Percentiles rank a stretch among this genome's conserved stretches.
These are phyloP conservation scores for Tenthredo mesomela DNA, from an alignment of 2,888 invertebrate genomes.

Conservation along the genomic window DNA sequence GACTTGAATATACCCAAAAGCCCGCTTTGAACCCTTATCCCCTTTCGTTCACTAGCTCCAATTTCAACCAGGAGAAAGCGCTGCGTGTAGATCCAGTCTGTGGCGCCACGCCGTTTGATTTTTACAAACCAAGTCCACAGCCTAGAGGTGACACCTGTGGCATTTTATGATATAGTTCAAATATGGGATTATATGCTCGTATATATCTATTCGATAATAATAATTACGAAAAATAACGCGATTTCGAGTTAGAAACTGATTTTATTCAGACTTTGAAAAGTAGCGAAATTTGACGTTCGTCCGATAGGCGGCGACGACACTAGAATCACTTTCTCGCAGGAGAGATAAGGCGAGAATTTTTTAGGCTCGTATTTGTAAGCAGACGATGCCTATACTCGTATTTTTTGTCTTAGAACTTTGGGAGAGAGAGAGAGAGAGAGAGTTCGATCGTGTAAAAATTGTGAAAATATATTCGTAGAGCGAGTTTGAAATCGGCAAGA, in stretches of 20 bases:
- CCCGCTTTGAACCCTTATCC: not conserved
- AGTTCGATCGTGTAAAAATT: not conserved
- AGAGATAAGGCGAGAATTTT: not conserved
- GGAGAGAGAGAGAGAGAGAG: not conserved
- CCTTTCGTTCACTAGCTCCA: not conserved
- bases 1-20: not conserved
- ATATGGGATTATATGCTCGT: not conserved
- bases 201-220: too few relatives aligned
- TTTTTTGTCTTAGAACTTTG: not conserved
- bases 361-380: not conserved
- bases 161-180: not conserved
- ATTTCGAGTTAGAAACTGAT: not conserved
- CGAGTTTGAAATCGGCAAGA: not conserved
- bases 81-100: not conserved
- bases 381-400: not conserved
- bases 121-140: not conserved
- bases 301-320: not conserved
- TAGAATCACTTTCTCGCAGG: not conserved
- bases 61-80: not conserved
- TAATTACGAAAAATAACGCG: not conserved
- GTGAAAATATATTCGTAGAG: not conserved
- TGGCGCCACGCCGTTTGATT: not conserved
- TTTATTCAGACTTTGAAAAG: not conserved
- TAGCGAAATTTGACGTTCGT: not conserved
- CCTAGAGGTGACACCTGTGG: constrained; percentile 1